Percentiles rank a stretch among this genome's conserved stretches.
Evolutionary conservation across 2,113 vertebrate genomes (phyloP).

Genomic region (Chlorodrepanis virens): DNA sequence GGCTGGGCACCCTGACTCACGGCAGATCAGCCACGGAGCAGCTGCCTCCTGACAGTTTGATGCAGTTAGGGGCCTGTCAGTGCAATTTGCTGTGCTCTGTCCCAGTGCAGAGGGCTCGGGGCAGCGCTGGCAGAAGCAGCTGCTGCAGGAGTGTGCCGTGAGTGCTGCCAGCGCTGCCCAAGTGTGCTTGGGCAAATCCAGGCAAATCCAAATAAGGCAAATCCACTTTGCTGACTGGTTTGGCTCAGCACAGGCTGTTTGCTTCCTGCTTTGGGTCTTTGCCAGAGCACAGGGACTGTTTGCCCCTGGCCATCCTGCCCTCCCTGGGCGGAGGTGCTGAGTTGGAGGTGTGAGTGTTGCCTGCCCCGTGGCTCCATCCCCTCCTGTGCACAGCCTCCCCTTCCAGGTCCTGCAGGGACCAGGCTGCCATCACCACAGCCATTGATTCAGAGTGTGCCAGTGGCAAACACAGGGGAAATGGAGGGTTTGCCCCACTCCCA

Average conservation of each 20-base stretch:
- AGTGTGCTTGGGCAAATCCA: not conserved
- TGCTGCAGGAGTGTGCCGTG: not conserved
- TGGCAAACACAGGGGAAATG: not conserved
- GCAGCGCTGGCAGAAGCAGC: not conserved
- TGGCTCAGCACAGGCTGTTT: fast-evolving
- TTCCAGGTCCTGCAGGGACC: not conserved
- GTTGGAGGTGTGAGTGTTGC: not conserved
- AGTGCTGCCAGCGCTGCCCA: not conserved
- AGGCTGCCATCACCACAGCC: not conserved
- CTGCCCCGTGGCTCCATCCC: not conserved
- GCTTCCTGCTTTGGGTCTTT: not conserved
- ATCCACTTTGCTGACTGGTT: not conserved
- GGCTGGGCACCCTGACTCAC: not conserved
- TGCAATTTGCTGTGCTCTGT: not conserved
- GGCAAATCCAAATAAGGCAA: not conserved
- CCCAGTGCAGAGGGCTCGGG: not conserved
- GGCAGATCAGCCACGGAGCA: not conserved
- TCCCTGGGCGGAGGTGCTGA: not conserved
- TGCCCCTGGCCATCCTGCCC: not conserved
- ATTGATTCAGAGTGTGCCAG: not conserved
- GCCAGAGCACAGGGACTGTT: not conserved
- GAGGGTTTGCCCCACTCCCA: not conserved
- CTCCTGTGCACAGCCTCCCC: not conserved
- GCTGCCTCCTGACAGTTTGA: not conserved
- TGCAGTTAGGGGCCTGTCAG: not conserved